Percentiles rank a stretch among this genome's conserved stretches.
These are phyloP conservation scores for Philopedon plagiatum DNA, from an alignment of 2,888 invertebrate species.

Conservation along the genomic window DNA sequence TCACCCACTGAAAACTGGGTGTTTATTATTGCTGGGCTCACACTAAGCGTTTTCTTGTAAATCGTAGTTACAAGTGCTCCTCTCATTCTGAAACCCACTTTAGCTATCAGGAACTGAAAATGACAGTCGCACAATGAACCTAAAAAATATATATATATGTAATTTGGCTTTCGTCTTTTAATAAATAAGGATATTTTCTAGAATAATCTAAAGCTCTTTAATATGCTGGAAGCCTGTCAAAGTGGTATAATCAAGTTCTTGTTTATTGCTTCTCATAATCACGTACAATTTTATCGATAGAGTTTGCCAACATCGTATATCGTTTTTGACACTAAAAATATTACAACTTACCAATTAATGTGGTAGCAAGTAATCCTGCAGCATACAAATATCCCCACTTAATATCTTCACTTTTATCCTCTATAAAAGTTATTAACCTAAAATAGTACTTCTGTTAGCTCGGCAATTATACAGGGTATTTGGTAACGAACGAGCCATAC, in stretches of 20 bases:
- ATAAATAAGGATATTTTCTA: too few relatives aligned
- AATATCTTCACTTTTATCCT: slow-evolving; percentile 78
- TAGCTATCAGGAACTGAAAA: slow-evolving; percentile 89
- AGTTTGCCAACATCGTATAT: background rate
- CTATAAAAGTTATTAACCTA: slow-evolving; percentile 82
- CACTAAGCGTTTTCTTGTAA: slow-evolving; percentile 79
- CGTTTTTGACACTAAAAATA: background rate
- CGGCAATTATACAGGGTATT: too few relatives aligned
- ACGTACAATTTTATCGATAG: too few relatives aligned
- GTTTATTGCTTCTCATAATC: too few relatives aligned
- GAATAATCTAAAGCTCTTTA: too few relatives aligned
- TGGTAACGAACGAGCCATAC: too few relatives aligned
- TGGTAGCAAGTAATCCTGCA: slow-evolving; percentile 75
- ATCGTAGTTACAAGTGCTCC: slow-evolving; percentile 87
- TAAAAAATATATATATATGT: too few relatives aligned
- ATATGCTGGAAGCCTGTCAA: too few relatives aligned
- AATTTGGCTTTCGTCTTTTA: too few relatives aligned
- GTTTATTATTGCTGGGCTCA: slow-evolving; percentile 63
- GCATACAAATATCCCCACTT: slow-evolving; percentile 79
- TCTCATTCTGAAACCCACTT: slow-evolving; percentile 89
- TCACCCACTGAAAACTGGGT: slow-evolving; percentile 80
- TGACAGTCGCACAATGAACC: slow-evolving; percentile 88
- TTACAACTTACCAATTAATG: slow-evolving; percentile 76
- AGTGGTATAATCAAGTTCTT: too few relatives aligned
- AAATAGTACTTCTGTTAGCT: too few relatives aligned